Evolutionary conservation across 1,140 invertebrate species (phyloP).

Genomic region (Zaprionus ornatus): DNA sequence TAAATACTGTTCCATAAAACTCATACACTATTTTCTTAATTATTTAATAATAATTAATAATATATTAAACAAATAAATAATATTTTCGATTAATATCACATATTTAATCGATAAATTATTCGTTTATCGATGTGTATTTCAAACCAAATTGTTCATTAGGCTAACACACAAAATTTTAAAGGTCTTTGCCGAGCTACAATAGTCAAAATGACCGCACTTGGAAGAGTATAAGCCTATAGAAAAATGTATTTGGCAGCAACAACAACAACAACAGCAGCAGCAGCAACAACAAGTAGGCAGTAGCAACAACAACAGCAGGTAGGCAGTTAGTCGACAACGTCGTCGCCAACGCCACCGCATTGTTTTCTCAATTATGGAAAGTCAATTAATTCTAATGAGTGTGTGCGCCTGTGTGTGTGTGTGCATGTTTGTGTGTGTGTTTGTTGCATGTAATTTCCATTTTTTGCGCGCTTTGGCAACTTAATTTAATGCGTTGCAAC

Average conservation of each 20-base stretch:
- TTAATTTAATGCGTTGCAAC: slow-evolving; percentile 83
- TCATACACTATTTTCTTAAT: background rate
- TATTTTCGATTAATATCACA: too few relatives aligned
- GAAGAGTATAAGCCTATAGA: background rate
- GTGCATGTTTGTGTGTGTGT: slow-evolving; percentile 40
- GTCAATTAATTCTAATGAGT: slow-evolving; percentile 83
- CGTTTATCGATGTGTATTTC: background rate
- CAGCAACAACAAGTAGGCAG: slow-evolving; percentile 16
- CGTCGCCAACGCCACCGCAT: slow-evolving; percentile 76
- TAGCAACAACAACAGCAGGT: background rate
- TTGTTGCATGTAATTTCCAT: slow-evolving; percentile 76
- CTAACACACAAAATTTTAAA: background rate
- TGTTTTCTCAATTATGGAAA: slow-evolving; percentile 83
- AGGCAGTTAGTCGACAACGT: slow-evolving; percentile 26
- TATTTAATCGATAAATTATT: too few relatives aligned
- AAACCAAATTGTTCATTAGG: background rate
- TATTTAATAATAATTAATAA: too few relatives aligned
- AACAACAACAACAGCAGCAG: background rate
- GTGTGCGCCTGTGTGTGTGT: slow-evolving; percentile 42
- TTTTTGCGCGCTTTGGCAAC: slow-evolving; percentile 81
- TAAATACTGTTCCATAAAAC: too few relatives aligned
- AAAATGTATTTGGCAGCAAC: background rate
- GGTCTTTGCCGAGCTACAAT: background rate
- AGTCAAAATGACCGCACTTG: background rate
- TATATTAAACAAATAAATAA: too few relatives aligned